Percentiles rank a stretch among this genome's conserved stretches.
phyloP scores from a whole-genome alignment of 2,888 invertebrate species.

The Baronia brevicornis region DNA sequence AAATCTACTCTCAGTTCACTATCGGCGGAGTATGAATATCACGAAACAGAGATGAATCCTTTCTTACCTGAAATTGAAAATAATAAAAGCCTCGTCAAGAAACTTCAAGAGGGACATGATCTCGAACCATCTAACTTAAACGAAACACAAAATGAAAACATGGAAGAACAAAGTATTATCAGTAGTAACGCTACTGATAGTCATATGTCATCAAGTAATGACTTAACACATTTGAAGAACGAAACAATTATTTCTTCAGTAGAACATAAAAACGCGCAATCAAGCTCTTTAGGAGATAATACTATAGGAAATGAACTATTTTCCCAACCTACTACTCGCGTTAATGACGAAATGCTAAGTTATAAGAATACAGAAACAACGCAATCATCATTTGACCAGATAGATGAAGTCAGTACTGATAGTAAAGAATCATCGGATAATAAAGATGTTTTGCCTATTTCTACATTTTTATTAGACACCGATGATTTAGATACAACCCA shows the following conservation, averaged over 20 bases:
- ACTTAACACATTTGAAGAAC: slow-evolving; percentile 13
- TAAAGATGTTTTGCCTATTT: slow-evolving; percentile 30
- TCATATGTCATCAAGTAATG: slow-evolving; percentile 13
- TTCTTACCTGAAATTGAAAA: slow-evolving; percentile 80
- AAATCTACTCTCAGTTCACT: slow-evolving; percentile 36
- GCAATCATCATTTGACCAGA: slow-evolving; percentile 17
- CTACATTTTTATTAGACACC: slow-evolving; percentile 57
- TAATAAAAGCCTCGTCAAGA: slow-evolving; percentile 75
- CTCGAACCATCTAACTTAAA: slow-evolving; percentile 55
- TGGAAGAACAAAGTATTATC: slow-evolving; percentile 39
- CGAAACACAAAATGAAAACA: slow-evolving; percentile 61
- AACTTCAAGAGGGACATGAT: slow-evolving; percentile 74
- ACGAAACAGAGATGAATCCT: slow-evolving; percentile 78
- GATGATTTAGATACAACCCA: slow-evolving; percentile 49
- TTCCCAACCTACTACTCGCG: slow-evolving; percentile 25
- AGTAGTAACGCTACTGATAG: slow-evolving; percentile 21
- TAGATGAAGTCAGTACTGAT: slow-evolving; percentile 19
- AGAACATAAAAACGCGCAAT: slow-evolving; percentile 17
- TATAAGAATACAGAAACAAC: slow-evolving; percentile 18
- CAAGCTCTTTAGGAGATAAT: slow-evolving; percentile 24
- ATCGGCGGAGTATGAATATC: slow-evolving; percentile 53
- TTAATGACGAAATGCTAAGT: slow-evolving; percentile 21
- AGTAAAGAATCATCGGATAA: slow-evolving; percentile 17
- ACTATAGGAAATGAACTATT: slow-evolving; percentile 30
- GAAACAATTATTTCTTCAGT: slow-evolving; percentile 18